phyloP scores from a whole-genome alignment of 1,140 invertebrate species.

The Drepana arcuata region DNA sequence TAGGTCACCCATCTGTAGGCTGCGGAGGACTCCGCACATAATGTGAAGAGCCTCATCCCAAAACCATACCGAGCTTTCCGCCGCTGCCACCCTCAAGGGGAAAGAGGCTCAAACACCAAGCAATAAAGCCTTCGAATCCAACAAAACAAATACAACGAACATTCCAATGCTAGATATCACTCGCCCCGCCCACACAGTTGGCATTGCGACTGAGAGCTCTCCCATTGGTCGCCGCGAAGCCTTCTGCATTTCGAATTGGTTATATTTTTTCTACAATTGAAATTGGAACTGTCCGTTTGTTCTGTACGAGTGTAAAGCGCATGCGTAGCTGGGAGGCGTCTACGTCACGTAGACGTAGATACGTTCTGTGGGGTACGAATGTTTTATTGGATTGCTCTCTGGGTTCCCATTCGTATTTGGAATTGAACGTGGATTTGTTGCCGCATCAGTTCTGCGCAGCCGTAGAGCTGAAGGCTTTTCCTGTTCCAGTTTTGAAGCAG shows the following conservation, averaged over 20 bases:
- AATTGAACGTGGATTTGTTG: conserved; percentile 53
- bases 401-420: conserved; percentile 58
- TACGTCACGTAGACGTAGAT: conserved; percentile 66
- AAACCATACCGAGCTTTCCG: conserved; percentile 53
- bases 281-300: conserved; percentile 68
- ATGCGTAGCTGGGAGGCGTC: conserved; percentile 52
- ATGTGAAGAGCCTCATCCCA: conserved; percentile 53
- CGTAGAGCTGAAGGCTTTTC: conserved; percentile 14
- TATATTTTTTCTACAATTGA: conserved; percentile 71
- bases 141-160: conserved; percentile 69
- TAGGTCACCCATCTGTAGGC: conserved; percentile 26
- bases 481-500: background rate
- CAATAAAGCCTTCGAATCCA: conserved; percentile 66
- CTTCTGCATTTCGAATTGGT: conserved; percentile 68
- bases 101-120: conserved; percentile 63
- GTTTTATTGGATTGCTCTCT: conserved; percentile 64
- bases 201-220: conserved; percentile 65
- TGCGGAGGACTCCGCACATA: conserved; percentile 45
- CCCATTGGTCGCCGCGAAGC: conserved; percentile 65
- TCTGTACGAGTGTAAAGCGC: conserved; percentile 50
- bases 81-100: conserved; percentile 53
- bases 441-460: conserved; percentile 35
- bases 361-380: conserved; percentile 59
- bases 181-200: conserved; percentile 67
- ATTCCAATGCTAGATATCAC: conserved; percentile 72